Evolutionary conservation across 2,797 vertebrate species (phyloP).

Genomic region (Otolemur crassicaudatus): DNA sequence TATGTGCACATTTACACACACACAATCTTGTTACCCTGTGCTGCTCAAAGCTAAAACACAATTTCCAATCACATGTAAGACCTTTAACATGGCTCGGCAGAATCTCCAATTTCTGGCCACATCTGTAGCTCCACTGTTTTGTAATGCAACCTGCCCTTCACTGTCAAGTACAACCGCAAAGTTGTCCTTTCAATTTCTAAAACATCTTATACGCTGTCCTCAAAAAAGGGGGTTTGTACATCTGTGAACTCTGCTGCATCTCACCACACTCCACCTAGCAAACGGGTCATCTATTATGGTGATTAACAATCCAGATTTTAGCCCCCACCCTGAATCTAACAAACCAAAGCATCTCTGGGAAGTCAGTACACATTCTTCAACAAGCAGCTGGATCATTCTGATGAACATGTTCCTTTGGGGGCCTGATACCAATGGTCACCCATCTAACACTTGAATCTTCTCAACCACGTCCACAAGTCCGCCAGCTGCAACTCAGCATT

Average conservation of each 20-base stretch:
- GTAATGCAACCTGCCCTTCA: neutral
- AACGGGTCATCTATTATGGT: neutral
- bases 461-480: neutral
- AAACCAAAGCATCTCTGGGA: neutral
- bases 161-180: neutral
- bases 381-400: neutral
- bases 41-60: neutral
- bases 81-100: neutral
- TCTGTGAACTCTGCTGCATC: neutral
- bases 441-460: neutral
- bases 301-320: neutral
- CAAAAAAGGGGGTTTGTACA: neutral
- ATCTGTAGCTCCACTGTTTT: neutral
- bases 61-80: neutral
- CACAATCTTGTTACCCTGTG: neutral
- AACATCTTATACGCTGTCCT: neutral
- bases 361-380: neutral
- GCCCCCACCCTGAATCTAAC: neutral
- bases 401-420: neutral
- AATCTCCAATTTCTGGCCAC: neutral
- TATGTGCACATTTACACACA: neutral
- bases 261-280: neutral
- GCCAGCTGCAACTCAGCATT: neutral
- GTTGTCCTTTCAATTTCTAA: neutral
- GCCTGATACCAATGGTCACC: neutral